phyloP scores from a whole-genome alignment of 1,140 invertebrate species.

The Charaxes varanes region DNA sequence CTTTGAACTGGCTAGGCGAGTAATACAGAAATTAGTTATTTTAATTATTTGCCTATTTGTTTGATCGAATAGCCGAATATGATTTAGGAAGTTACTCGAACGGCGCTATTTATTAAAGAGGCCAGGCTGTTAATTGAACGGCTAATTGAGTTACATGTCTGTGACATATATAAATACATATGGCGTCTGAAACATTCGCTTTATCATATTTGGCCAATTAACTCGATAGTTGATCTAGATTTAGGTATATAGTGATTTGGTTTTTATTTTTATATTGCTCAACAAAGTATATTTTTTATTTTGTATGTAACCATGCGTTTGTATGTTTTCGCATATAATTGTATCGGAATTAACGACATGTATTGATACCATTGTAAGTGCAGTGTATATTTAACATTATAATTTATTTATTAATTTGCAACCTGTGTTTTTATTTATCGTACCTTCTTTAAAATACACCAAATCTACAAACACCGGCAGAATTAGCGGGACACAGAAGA shows the following conservation, averaged over 20 bases:
- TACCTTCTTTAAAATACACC: background rate
- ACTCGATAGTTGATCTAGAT: conserved; percentile 28
- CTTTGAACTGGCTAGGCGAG: too few species aligned
- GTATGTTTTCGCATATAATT: conserved; percentile 59
- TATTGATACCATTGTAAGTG: conserved; percentile 63
- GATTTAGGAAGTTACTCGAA: too few species aligned
- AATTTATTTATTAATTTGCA: conserved; percentile 74
- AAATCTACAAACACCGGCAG: background rate
- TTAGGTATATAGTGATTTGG: conserved; percentile 51
- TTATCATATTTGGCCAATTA: too few species aligned
- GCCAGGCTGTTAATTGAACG: too few species aligned
- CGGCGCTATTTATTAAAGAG: too few species aligned
- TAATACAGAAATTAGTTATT: too few species aligned
- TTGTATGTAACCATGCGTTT: conserved; percentile 61
- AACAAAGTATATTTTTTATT: conserved; percentile 56
- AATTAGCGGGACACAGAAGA: too few species aligned
- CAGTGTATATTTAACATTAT: conserved; percentile 70
- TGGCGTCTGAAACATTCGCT: too few species aligned
- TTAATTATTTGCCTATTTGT: too few species aligned
- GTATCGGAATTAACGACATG: conserved; percentile 54
- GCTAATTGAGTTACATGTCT: too few species aligned
- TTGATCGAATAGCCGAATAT: too few species aligned
- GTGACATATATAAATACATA: too few species aligned
- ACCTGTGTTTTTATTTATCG: conserved; percentile 32
- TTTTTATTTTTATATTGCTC: conserved; percentile 72